Evolutionary conservation across 1,140 invertebrate species (phyloP), one percentile per base, ranked within the genome.

Genomic region (Zaprionus lachaisei): DNA sequence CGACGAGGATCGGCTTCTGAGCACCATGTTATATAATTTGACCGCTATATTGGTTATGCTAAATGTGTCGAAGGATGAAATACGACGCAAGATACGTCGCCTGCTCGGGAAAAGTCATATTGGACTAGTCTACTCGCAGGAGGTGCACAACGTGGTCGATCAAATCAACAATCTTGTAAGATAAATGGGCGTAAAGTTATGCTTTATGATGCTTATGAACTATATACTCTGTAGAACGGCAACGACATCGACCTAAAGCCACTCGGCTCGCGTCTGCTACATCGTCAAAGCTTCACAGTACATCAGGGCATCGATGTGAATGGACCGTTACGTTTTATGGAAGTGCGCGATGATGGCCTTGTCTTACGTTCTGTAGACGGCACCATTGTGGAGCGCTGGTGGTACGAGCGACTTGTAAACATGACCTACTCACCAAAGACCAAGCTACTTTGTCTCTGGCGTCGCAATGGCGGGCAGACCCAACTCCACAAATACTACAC

Each of bases 401-500:
- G 99, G 98, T 99, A 98, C 94, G 99, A 99, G 92, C 94, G 98
- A 62, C 94, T 99, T 24, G 98, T 99, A 12, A 99, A 99, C 92
- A 99, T 99, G 98, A 99, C 99, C 0, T 99, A 99, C 93, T 99
- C 98, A 83, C 99, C 99, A 0, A 99, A 99, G 94, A 99, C 97
- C 84, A 97, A 98, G 93, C 97, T 99, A 15, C 94, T 99, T 56
- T 99, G 99, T 94, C 94, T 99, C 51, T 99, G 99, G 98, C 95
- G 97, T 69, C 95, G 96, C 78, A 97, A 97, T 85, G 97, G 97
- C 4, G 97, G 97, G 12, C 92, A 92, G 55, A 98, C 97, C 1
- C 97, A 99, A 90, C 95, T 99, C 62, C 98, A 99, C 93, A 99
- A 99, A 94, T 99, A 99, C 94, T 99, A 99, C 92, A 99, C 99